phyloP scores from a whole-genome alignment of 2,113 vertebrate species.

The Euleptes europaea region DNA sequence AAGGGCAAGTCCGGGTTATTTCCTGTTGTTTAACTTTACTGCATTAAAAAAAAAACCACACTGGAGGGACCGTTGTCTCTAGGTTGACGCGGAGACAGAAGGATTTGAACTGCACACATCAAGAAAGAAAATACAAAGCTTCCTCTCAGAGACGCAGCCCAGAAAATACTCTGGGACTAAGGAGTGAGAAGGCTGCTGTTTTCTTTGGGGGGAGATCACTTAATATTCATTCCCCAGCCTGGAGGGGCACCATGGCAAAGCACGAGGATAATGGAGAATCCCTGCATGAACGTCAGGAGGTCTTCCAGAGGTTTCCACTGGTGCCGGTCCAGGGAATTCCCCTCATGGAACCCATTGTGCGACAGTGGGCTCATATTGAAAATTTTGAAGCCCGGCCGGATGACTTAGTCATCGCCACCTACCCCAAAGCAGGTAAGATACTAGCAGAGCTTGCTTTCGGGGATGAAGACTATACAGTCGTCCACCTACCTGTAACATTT shows the following conservation, averaged over 20 bases:
- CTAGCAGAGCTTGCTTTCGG: too few species aligned
- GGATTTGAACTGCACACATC: neutral
- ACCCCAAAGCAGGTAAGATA: slow-evolving; percentile 26
- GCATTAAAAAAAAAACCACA: neutral
- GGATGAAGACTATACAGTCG: neutral
- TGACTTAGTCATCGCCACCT: slow-evolving; percentile 6
- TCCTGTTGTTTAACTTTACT: neutral
- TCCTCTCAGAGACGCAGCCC: too few species aligned
- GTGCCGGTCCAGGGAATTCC: slow-evolving; percentile 1
- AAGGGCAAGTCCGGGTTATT: neutral
- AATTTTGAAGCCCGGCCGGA: slow-evolving; percentile 22
- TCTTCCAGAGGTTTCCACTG: slow-evolving; percentile 1
- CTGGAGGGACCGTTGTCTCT: neutral
- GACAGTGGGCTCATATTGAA: slow-evolving; percentile 7
- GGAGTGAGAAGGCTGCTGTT: neutral
- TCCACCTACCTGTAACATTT: neutral
- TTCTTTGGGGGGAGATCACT: neutral
- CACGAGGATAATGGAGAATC: neutral
- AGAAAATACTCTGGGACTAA: neutral
- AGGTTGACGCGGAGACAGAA: neutral
- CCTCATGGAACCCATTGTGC: slow-evolving; percentile 18
- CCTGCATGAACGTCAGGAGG: neutral
- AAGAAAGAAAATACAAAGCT: neutral
- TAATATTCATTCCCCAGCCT: neutral
- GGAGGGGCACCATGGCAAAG: neutral